These are phyloP conservation scores for Anabacerthia variegaticeps DNA, from an alignment of 2,797 vertebrate genomes.

Conservation along the genomic window DNA sequence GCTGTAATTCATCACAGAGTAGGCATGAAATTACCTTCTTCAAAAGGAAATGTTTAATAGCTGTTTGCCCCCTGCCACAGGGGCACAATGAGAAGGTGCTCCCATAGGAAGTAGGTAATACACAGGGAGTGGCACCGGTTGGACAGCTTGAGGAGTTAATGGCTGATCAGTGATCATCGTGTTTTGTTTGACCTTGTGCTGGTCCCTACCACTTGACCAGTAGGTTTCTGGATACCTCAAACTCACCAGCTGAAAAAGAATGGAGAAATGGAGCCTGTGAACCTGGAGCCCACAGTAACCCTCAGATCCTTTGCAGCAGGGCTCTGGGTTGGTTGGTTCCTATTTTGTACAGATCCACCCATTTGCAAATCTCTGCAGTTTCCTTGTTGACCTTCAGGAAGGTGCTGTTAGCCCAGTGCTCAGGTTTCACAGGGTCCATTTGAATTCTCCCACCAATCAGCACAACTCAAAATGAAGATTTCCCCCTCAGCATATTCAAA, in stretches of 20 bases:
- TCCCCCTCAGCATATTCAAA: neutral
- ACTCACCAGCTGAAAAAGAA: neutral
- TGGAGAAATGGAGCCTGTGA: neutral
- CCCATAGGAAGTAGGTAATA: neutral
- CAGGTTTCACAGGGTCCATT: neutral
- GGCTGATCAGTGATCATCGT: neutral
- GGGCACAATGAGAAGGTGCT: neutral
- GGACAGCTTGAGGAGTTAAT: neutral
- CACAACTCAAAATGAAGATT: neutral
- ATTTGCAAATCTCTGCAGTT: neutral
- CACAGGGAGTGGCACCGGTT: accelerated
- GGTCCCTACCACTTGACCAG: neutral
- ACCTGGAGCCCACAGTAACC: neutral
- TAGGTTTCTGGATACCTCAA: neutral
- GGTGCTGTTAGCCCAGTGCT: neutral
- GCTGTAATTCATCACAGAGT: neutral
- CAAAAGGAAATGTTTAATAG: neutral
- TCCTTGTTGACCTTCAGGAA: neutral
- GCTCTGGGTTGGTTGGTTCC: neutral
- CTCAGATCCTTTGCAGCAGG: neutral
- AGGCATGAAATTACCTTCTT: neutral
- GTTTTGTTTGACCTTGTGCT: neutral
- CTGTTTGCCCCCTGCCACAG: neutral
- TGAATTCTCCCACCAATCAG: neutral
- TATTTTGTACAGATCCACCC: neutral